Evolutionary conservation across 1,140 invertebrate genomes (phyloP).

Genomic region (Kradibia gibbosae): DNA sequence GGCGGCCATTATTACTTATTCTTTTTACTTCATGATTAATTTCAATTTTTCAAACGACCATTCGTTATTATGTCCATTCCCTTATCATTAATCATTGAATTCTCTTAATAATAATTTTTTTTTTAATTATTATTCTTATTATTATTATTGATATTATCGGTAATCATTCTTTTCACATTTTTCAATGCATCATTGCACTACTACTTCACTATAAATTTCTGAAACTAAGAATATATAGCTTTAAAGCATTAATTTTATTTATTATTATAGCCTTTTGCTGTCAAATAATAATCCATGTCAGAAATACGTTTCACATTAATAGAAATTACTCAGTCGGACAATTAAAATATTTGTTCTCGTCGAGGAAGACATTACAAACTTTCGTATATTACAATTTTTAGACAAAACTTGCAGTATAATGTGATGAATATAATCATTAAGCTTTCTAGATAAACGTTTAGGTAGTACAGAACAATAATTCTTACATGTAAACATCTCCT

Average conservation of each 20-base stretch:
- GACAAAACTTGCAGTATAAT: neutral
- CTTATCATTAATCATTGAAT: no score
- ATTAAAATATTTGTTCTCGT: neutral
- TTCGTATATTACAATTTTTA: neutral
- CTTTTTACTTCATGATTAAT: neutral
- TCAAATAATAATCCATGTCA: neutral
- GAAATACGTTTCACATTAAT: neutral
- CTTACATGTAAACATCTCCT: neutral
- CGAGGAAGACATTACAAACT: neutral
- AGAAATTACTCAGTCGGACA: slow-evolving; percentile 16
- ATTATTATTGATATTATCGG: no score
- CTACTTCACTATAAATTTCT: no score
- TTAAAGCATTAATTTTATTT: no score
- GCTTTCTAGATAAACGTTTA: neutral
- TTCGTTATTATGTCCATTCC: no score
- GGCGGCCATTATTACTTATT: neutral
- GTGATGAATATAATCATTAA: neutral
- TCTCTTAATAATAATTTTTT: no score
- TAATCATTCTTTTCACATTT: no score
- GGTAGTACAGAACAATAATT: neutral
- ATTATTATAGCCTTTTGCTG: neutral
- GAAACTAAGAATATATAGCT: no score
- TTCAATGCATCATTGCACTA: no score
- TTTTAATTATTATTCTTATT: no score
- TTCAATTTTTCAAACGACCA: no score